These are phyloP conservation scores for Epirrhoe alternata DNA, from an alignment of 2,888 invertebrate genomes.

Conservation along the genomic window DNA sequence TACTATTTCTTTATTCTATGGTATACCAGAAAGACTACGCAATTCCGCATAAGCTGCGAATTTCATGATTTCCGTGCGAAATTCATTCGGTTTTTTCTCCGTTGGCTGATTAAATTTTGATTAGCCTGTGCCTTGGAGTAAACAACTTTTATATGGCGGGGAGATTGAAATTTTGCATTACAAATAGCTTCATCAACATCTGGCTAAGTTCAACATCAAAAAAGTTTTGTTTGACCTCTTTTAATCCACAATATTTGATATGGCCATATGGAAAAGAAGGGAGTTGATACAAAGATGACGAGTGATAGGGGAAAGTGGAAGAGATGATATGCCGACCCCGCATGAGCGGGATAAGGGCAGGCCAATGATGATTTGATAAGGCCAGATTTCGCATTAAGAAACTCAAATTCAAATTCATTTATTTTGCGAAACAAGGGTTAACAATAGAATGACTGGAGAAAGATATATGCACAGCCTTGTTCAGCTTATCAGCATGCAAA, in stretches of 20 bases:
- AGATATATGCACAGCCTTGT: too few relatives aligned
- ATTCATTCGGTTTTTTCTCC: slow-evolving; percentile 46
- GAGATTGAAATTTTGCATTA: slow-evolving; percentile 32
- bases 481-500: too few relatives aligned
- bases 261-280: too few relatives aligned
- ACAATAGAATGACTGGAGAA: too few relatives aligned
- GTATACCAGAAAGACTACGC: slow-evolving; percentile 32
- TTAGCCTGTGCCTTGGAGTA: slow-evolving; percentile 29
- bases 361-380: too few relatives aligned
- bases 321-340: too few relatives aligned
- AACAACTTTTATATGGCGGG: slow-evolving; percentile 22
- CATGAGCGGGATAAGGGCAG: too few relatives aligned
- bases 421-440: too few relatives aligned
- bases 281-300: too few relatives aligned
- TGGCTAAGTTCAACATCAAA: slow-evolving; percentile 1
- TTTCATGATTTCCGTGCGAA: slow-evolving; percentile 39
- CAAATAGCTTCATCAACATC: slow-evolving; percentile 20
- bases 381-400: too few relatives aligned
- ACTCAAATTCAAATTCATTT: too few relatives aligned
- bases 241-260: background rate
- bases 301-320: too few relatives aligned
- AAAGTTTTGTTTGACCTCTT: background rate
- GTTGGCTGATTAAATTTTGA: slow-evolving; percentile 46
- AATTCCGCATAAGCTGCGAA: slow-evolving; percentile 26
- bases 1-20: slow-evolving; percentile 11